Evolutionary conservation across 92 coral and sea anemone genomes (phyloP).

Genomic region (Pocillopora meandrina): DNA sequence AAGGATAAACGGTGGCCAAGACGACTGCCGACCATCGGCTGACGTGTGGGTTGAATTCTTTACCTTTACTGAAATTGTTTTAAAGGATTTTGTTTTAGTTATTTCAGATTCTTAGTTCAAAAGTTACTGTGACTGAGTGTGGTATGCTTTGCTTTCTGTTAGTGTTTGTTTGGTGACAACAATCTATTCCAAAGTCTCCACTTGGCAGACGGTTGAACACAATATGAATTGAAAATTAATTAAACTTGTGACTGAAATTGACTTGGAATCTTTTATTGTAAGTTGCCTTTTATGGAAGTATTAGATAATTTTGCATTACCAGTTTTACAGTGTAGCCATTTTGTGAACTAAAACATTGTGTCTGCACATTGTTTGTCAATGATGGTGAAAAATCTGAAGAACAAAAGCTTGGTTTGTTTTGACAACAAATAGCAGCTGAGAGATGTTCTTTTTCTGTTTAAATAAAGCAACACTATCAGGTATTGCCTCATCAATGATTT

Average conservation of each 20-base stretch:
- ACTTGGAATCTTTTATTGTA: background rate
- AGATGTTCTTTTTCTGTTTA: conserved; percentile 60
- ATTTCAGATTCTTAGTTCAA: no score
- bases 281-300: background rate
- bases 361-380: conserved; percentile 18
- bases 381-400: conserved; percentile 23
- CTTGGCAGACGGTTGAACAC: no score
- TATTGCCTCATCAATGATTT: conserved; percentile 22
- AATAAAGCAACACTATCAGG: conserved; percentile 41
- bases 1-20: no score
- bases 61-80: no score
- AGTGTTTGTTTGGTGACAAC: background rate
- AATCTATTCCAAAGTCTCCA: background rate
- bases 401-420: conserved; percentile 17
- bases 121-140: no score
- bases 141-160: no score
- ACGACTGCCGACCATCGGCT: no score
- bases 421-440: conserved; percentile 51
- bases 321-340: conserved; percentile 6
- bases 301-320: background rate
- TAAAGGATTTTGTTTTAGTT: no score
- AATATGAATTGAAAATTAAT: conserved; percentile 14
- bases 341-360: conserved; percentile 19
- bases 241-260: conserved; percentile 13
- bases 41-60: no score